Conservation (phyloP, 1,140 invertebrate genomes). For the Apis cerana region DNA sequence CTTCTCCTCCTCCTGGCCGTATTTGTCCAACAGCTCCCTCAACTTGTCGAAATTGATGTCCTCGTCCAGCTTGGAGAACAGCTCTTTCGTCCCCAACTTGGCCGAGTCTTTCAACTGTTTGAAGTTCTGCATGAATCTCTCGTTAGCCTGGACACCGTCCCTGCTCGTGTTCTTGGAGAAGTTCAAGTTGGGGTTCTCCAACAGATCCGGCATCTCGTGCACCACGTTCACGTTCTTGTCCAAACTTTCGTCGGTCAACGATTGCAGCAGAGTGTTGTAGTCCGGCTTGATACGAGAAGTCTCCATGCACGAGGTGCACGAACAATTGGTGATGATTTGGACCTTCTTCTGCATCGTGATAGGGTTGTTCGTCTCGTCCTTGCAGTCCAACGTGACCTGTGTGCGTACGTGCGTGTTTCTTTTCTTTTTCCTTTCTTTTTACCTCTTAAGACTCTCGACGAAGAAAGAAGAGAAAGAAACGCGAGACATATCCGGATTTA, state of each 20-base stretch:
- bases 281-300: conserved; percentile 78
- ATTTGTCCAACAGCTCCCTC: conserved; percentile 72
- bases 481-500: too few relatives aligned
- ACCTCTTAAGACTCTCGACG: too few relatives aligned
- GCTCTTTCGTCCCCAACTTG: conserved; percentile 70
- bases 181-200: conserved; percentile 77
- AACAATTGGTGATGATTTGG: conserved; percentile 85
- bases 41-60: conserved; percentile 74
- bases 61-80: conserved; percentile 72
- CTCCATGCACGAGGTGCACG: conserved; percentile 83
- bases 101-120: conserved; percentile 74
- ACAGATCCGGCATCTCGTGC: conserved; percentile 76
- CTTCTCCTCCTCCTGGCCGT: conserved; percentile 64
- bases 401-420: too few relatives aligned
- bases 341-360: conserved; percentile 83
- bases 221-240: conserved; percentile 74
- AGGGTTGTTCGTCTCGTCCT: conserved; percentile 81
- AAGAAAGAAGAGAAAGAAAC: too few relatives aligned
- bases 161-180: conserved; percentile 71
- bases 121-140: conserved; percentile 74
- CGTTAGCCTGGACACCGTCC: conserved; percentile 71
- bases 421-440: too few relatives aligned
- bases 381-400: conserved; percentile 83
- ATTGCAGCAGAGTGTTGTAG: conserved; percentile 75
- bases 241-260: conserved; percentile 70